A percentile compares a stretch with the other conserved stretches of the same genome.
Evolutionary conservation across 2,888 invertebrate genomes (phyloP).

Genomic region (Mylabris sibirica): DNA sequence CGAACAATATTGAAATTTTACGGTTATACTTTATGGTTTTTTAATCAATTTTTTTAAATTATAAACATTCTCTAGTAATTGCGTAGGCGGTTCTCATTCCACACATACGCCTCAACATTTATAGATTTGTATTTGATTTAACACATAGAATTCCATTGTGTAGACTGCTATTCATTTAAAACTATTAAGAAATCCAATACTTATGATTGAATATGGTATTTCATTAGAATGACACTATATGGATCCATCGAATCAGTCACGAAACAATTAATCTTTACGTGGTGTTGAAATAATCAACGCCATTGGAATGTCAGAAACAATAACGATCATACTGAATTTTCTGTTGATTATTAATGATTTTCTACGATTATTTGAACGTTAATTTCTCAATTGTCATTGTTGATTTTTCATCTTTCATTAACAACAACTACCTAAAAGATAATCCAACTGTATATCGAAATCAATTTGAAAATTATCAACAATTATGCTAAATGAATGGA

Average conservation of each 20-base stretch:
- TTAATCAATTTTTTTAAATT: background rate
- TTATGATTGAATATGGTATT: conserved; percentile 1
- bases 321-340: conserved; percentile 20
- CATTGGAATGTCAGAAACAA: conserved; percentile 28
- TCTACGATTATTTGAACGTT: background rate
- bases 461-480: background rate
- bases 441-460: background rate
- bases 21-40: background rate
- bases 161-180: background rate
- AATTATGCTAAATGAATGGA: background rate
- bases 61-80: background rate
- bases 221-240: background rate
- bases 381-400: background rate
- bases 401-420: background rate
- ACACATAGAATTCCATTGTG: background rate
- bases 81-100: background rate
- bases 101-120: background rate
- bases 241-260: conserved; percentile 17
- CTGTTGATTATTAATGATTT: conserved; percentile 32
- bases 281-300: conserved; percentile 25
- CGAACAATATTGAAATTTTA: background rate
- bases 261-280: conserved; percentile 14
- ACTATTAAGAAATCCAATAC: background rate
- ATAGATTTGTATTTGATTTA: background rate
- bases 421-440: background rate